A percentile compares a stretch with the other conserved stretches of the same genome.
Evolutionary conservation across 1,140 invertebrate genomes (phyloP).

Genomic region (Thalassaphorura encarpata): DNA sequence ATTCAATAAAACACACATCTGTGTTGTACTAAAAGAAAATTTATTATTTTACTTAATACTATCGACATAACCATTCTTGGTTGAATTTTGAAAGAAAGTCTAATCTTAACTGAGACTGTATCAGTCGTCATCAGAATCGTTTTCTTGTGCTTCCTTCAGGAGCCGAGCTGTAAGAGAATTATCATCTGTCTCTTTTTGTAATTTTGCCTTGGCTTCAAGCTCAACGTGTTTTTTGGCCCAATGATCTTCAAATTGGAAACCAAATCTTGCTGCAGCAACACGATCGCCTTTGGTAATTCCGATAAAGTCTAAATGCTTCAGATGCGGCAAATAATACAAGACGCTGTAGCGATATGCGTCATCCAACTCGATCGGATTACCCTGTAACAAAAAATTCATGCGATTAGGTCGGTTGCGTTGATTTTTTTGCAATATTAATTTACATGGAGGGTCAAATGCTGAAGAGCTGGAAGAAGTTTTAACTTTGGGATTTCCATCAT

Average conservation of each 20-base stretch:
- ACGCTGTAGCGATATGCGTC: constrained; percentile 22
- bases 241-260: constrained; percentile 3
- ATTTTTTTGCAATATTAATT: not conserved
- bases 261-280: constrained; percentile 17
- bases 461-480: constrained; percentile 2
- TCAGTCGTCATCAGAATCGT: no score
- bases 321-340: constrained; percentile 18
- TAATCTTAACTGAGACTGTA: no score
- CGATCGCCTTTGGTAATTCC: constrained; percentile 21
- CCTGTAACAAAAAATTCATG: constrained; percentile 13
- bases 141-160: no score
- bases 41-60: no score
- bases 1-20: no score
- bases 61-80: no score
- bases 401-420: not conserved
- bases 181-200: not conserved
- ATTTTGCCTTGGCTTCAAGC: not conserved
- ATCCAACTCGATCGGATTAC: constrained; percentile 30
- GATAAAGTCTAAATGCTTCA: constrained; percentile 28
- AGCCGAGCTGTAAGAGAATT: no score
- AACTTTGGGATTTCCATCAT: constrained; percentile 28
- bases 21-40: no score
- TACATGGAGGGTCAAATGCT: constrained; percentile 29
- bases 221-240: constrained; percentile 8
- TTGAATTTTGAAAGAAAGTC: no score